phyloP scores from a whole-genome alignment of 2,113 vertebrate genomes.

The Alligator mississippiensis region DNA sequence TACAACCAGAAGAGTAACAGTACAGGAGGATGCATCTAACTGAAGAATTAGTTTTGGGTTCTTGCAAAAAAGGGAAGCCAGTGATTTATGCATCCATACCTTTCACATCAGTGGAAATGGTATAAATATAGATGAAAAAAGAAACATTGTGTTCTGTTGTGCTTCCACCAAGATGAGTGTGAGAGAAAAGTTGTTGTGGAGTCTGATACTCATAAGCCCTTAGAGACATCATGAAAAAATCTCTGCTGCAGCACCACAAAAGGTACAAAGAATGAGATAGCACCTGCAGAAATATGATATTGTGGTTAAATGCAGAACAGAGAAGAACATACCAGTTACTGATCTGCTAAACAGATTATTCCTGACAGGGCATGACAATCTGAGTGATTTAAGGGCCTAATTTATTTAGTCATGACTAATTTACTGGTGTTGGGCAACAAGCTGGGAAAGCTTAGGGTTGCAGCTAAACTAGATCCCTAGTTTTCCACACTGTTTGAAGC shows the following conservation, averaged over 20 bases:
- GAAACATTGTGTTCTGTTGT: background rate
- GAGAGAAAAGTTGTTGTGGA: conserved; percentile 6
- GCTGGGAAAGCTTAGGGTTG: background rate
- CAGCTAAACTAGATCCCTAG: background rate
- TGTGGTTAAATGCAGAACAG: background rate
- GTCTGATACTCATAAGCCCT: background rate
- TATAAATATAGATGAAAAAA: background rate
- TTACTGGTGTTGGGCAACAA: conserved; percentile 31
- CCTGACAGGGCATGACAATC: background rate
- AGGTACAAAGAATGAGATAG: background rate
- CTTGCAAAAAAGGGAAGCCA: background rate
- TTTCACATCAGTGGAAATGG: background rate
- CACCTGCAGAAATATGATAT: background rate
- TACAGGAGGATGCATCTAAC: background rate
- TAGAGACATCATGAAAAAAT: background rate
- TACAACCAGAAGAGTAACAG: background rate
- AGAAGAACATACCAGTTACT: conserved; percentile 29
- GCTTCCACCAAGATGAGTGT: background rate
- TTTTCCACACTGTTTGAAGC: background rate
- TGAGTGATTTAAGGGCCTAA: conserved; percentile 25
- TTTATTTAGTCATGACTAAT: conserved; percentile 18
- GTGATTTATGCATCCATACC: background rate
- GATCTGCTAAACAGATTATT: conserved; percentile 1
- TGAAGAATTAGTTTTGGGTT: background rate
- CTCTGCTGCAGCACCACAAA: background rate